Evolutionary conservation across 1,140 invertebrate genomes (phyloP).

Genomic region (Drosophila miranda): DNA sequence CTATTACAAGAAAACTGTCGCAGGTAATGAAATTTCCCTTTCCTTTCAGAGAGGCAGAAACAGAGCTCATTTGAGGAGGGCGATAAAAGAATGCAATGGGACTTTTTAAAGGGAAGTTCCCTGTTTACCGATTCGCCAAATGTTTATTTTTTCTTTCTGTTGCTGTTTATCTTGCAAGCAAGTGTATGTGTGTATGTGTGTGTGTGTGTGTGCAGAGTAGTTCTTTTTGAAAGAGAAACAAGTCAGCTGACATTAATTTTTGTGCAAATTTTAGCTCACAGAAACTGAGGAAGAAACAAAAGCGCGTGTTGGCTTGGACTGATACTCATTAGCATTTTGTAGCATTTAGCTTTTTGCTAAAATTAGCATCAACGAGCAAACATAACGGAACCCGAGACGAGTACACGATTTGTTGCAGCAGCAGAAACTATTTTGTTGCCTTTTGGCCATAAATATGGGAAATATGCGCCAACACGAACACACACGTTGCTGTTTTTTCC

Average conservation of each 20-base stretch:
- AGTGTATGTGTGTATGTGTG: conserved; percentile 34
- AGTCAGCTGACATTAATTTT: conserved; percentile 69
- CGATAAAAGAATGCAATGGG: no score
- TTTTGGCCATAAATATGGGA: conserved; percentile 34
- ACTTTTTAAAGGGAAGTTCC: not conserved
- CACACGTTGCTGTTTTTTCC: not conserved
- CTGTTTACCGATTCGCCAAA: conserved; percentile 9
- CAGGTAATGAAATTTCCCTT: not conserved
- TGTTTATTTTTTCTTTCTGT: conserved; percentile 33
- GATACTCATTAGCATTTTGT: conserved; percentile 47
- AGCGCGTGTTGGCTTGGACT: conserved; percentile 24
- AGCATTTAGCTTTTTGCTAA: conserved; percentile 54
- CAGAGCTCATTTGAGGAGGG: no score
- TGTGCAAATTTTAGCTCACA: conserved; percentile 19
- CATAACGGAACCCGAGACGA: conserved; percentile 68
- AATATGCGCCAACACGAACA: conserved; percentile 30
- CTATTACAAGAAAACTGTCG: not conserved
- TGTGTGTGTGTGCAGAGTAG: conserved; percentile 13
- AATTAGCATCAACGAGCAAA: conserved; percentile 52
- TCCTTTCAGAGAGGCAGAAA: not conserved
- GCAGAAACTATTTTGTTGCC: conserved; percentile 2
- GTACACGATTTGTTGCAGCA: conserved; percentile 42
- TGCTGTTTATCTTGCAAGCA: conserved; percentile 20
- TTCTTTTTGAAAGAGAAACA: conserved; percentile 20
- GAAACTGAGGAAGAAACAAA: conserved; percentile 16